phyloP scores from a whole-genome alignment of 1,140 invertebrate genomes.

The Drosophila grimshawi region DNA sequence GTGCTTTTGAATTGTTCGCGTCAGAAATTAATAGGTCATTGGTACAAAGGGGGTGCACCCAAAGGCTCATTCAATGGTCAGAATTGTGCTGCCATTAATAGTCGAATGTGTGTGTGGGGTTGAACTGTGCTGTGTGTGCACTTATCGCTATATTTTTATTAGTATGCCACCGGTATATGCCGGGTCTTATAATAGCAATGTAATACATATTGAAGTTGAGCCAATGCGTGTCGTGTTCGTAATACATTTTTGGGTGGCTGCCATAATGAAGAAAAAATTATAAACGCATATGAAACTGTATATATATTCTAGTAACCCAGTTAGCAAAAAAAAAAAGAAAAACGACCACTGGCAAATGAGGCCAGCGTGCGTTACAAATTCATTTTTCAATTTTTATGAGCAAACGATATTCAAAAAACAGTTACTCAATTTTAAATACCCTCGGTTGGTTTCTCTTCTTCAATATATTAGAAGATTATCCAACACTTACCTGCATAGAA shows the following conservation, averaged over 20 bases:
- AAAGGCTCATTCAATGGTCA: conserved; percentile 23
- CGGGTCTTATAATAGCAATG: conserved; percentile 39
- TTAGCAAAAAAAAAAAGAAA: conserved; percentile 31
- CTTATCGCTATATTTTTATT: conserved; percentile 66
- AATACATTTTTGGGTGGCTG: conserved; percentile 56
- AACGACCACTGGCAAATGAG: conserved; percentile 8
- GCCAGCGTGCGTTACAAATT: conserved; percentile 60
- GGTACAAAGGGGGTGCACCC: conserved; percentile 31
- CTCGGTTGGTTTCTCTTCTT: too few relatives aligned
- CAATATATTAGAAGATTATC: too few relatives aligned
- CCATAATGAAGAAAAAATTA: conserved; percentile 72
- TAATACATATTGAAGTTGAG: conserved; percentile 17
- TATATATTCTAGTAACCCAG: conserved; percentile 78
- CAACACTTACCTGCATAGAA: too few relatives aligned
- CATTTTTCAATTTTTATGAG: conserved; percentile 18
- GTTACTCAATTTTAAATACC: background rate
- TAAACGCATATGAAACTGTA: conserved; percentile 75
- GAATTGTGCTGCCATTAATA: conserved; percentile 47
- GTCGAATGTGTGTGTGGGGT: conserved; percentile 8
- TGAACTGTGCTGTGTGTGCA: conserved; percentile 9
- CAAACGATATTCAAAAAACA: conserved; percentile 3
- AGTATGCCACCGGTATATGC: conserved; percentile 27
- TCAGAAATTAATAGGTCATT: conserved; percentile 74
- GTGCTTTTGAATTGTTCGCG: conserved; percentile 40
- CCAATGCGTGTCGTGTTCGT: conserved; percentile 69